A percentile compares a stretch with the other conserved stretches of the same genome.
Conservation (phyloP, 35 echinoderm and acorn worm species). For the Apostichopus parvimensis region DNA sequence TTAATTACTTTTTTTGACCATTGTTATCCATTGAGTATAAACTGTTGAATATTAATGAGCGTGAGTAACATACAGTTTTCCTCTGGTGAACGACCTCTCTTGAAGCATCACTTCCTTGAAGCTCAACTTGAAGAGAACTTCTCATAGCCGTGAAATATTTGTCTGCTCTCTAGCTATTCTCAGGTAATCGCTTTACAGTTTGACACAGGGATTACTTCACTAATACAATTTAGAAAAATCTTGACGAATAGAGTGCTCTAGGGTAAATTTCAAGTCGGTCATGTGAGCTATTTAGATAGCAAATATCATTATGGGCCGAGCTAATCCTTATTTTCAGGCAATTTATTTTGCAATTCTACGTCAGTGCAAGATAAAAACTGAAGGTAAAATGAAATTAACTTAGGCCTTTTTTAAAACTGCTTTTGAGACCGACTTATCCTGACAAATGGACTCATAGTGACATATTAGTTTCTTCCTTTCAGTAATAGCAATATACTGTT, state of each 20-base stretch:
- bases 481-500: no score
- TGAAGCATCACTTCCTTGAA: background rate
- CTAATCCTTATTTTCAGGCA: background rate
- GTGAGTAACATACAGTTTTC: background rate
- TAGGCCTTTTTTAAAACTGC: background rate
- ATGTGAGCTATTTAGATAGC: slow-evolving; percentile 1
- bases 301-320: slow-evolving; percentile 3
- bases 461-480: no score
- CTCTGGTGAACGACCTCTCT: slow-evolving; percentile 1
- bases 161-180: background rate
- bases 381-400: background rate
- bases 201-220: slow-evolving; percentile 10
- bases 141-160: slow-evolving; percentile 2
- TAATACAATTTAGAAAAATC: slow-evolving; percentile 11
- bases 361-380: background rate
- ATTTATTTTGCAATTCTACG: background rate
- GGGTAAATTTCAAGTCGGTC: slow-evolving; percentile 11
- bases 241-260: slow-evolving; percentile 8
- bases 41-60: no score
- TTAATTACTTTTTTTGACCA: no score
- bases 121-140: background rate
- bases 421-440: no score
- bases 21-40: no score
- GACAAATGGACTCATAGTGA: no score
- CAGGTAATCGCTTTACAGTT: slow-evolving; percentile 1